These are phyloP conservation scores for Pteropus rufus DNA, from an alignment of 2,797 vertebrate species.

Conservation along the genomic window DNA sequence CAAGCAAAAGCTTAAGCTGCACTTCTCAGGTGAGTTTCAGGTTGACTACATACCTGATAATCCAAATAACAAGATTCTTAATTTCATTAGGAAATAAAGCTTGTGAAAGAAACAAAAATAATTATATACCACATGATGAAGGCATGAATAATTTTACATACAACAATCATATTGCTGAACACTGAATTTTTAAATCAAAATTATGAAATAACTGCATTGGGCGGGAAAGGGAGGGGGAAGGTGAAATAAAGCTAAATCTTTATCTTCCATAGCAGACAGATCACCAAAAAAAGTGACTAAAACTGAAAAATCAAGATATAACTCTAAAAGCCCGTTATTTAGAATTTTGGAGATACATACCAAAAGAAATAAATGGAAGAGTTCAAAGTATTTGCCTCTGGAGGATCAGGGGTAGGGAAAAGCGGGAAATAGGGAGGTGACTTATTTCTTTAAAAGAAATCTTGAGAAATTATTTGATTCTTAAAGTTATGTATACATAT, in stretches of 20 bases:
- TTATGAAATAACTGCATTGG: not conserved
- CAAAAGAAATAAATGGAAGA: not conserved
- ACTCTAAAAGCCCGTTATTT: not conserved
- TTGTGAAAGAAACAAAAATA: not conserved
- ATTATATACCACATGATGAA: not conserved
- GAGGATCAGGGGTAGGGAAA: not conserved
- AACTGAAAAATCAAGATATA: not conserved
- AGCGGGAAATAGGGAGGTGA: not conserved
- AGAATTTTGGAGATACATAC: not conserved
- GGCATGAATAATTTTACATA: not conserved
- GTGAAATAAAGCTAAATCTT: not conserved
- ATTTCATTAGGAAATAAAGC: not conserved
- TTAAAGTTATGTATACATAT: not conserved
- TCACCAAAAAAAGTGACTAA: not conserved
- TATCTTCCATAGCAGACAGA: not conserved
- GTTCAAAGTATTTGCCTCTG: not conserved
- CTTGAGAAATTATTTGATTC: not conserved
- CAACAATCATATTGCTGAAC: not conserved
- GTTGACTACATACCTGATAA: not conserved
- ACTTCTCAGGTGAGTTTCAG: not conserved
- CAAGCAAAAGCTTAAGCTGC: not conserved
- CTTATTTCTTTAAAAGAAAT: not conserved
- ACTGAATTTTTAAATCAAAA: not conserved
- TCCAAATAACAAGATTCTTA: not conserved
- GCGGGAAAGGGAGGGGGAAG: too few species aligned